Evolutionary conservation across 2,113 vertebrate species (phyloP), one percentile per base, ranked within the genome.

Genomic region (Percina caprodes): DNA sequence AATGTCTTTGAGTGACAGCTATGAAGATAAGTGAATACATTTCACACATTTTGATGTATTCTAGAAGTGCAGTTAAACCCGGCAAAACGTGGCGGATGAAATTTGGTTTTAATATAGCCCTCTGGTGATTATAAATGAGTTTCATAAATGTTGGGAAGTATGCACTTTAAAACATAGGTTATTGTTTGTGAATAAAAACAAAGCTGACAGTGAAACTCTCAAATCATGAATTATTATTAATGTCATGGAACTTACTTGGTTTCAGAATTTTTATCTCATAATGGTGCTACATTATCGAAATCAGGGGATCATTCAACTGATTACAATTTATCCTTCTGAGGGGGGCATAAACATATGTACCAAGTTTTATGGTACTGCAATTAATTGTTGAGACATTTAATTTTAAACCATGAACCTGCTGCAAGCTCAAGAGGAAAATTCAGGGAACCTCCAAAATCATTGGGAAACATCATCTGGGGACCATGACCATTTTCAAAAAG

Each of bases 1-100:
- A 81, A 90, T 82, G 85, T 85, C 66, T 74, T 71, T 90, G 90
- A 93, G 76, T 90, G 91, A 92, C 92, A 89, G 84, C 82, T 58
- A 35, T 71, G 69, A 90, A 86, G 79, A 89, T 85, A 78, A 85
- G 77, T 51, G 79, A 88, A 87, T 80, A 76, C 49, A 80, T 79
- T 85, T 80, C 54, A 79, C 70, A 80, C 74, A 79, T 74, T 87
- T 76, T 77, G 21, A 80, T 73, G 59, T 80, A 83, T 76, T 73
- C 48, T n/a, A n/a, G 5, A 82, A 74, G 69, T 76, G 54, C 51
- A 58, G 60, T 54, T 69, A 67, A n/a, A 69, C 70, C 66, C 19
- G 74, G 56, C 68, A 74, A 71, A 79, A 67, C 4, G 24, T 45
- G 58, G 7, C 45, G 4, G 66, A 45, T 5, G 2, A 45, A 18